Evolutionary conservation across 2,797 vertebrate genomes (phyloP).

Genomic region (Esox masquinongy): DNA sequence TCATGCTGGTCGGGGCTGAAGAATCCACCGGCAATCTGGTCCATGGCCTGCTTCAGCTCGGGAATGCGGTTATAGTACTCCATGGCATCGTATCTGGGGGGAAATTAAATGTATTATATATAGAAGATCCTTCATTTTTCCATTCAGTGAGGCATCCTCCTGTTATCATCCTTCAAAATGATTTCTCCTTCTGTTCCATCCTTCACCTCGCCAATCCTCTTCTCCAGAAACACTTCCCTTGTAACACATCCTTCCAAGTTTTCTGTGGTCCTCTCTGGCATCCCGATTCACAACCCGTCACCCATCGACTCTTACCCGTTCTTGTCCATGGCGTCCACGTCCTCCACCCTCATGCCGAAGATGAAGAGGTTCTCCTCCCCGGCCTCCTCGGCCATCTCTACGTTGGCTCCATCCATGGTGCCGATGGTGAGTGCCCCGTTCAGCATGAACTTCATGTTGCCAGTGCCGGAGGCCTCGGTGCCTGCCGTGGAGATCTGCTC

Average conservation of each 20-base stretch:
- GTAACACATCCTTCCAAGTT: background rate
- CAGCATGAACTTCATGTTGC: conserved; percentile 96
- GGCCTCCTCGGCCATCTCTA: conserved; percentile 92
- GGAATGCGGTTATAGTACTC: conserved; percentile 86
- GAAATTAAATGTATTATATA: background rate
- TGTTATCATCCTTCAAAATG: background rate
- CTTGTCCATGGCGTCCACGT: conserved; percentile 85
- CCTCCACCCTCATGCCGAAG: conserved; percentile 89
- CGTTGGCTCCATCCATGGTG: conserved; percentile 92
- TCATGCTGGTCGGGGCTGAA: conserved; percentile 83
- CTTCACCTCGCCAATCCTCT: background rate
- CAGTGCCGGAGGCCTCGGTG: conserved; percentile 89
- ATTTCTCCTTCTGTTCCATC: background rate
- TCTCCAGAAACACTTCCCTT: background rate
- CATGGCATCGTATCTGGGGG: conserved; percentile 80
- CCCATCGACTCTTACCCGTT: conserved; percentile 69
- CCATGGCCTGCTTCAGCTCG: conserved; percentile 83
- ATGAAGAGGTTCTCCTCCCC: conserved; percentile 90
- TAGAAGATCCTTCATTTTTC: background rate
- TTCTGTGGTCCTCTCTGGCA: background rate
- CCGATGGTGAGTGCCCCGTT: conserved; percentile 91
- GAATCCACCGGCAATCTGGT: conserved; percentile 85
- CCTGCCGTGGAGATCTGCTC: conserved; percentile 93
- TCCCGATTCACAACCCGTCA: conserved; percentile 23
- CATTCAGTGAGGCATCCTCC: background rate